phyloP scores from a whole-genome alignment of 1,140 invertebrate genomes.

The Ostrea denselamellosa region DNA sequence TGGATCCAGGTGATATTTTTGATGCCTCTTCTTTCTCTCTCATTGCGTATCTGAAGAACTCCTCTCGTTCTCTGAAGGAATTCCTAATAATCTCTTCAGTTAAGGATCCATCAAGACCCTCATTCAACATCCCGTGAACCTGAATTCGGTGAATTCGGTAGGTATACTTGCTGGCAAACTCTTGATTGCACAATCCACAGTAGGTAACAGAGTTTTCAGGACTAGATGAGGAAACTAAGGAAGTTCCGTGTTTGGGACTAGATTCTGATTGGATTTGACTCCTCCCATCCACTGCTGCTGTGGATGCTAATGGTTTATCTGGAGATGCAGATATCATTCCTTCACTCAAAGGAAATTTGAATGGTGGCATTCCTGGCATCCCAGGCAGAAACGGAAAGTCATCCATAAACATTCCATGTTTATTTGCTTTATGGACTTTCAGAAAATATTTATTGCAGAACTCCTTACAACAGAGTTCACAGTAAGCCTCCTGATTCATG shows the following conservation, averaged over 20 bases:
- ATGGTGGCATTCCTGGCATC: constrained; percentile 59
- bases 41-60: constrained; percentile 52
- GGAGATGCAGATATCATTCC: constrained; percentile 60
- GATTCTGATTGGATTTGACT: constrained; percentile 56
- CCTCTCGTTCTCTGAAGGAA: constrained; percentile 55
- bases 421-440: constrained; percentile 83
- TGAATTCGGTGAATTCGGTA: constrained; percentile 75
- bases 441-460: constrained; percentile 89
- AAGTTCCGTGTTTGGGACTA: constrained; percentile 65
- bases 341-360: constrained; percentile 48
- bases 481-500: constrained; percentile 83
- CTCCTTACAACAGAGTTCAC: constrained; percentile 96
- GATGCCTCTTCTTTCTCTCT: constrained; percentile 54
- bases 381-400: constrained; percentile 60
- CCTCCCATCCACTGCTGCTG: constrained; percentile 49
- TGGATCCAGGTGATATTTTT: constrained; percentile 59
- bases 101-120: constrained; percentile 60
- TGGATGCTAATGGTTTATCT: constrained; percentile 54
- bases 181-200: constrained; percentile 76
- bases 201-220: constrained; percentile 64
- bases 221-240: constrained; percentile 57
- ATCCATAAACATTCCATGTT: constrained; percentile 80
- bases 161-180: constrained; percentile 74
- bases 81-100: constrained; percentile 57
- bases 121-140: constrained; percentile 74